A percentile compares a stretch with the other conserved stretches of the same genome.
These are phyloP conservation scores for Slavum lentiscoides DNA, from an alignment of 2,888 invertebrate genomes.

Conservation along the genomic window DNA sequence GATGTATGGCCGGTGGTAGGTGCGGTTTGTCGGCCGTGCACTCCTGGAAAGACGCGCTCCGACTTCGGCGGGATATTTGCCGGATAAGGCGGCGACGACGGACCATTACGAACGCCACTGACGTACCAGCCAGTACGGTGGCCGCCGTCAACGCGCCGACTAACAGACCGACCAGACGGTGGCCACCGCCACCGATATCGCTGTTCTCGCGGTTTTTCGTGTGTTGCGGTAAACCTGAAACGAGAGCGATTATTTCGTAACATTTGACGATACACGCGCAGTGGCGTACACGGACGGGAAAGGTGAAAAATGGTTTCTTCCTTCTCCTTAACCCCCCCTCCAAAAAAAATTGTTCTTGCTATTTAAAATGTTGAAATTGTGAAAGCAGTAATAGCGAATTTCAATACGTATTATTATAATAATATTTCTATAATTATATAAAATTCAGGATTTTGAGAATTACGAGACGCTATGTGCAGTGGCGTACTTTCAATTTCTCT, in stretches of 20 bases:
- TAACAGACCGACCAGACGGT: slow-evolving; percentile 65
- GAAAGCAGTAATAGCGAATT: no score
- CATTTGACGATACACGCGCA: no score
- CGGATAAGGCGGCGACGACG: slow-evolving; percentile 65
- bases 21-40: slow-evolving; percentile 46
- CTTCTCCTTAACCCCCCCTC: no score
- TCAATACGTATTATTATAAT: no score
- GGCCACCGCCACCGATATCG: background rate
- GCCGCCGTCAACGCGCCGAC: slow-evolving; percentile 74
- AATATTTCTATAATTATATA: no score
- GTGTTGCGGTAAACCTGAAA: slow-evolving; percentile 40
- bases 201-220: slow-evolving; percentile 16
- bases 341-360: no score
- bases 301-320: no score
- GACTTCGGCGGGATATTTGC: slow-evolving; percentile 58
- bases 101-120: slow-evolving; percentile 72
- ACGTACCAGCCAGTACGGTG: slow-evolving; percentile 71
- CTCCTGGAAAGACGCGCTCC: slow-evolving; percentile 50
- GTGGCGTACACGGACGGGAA: no score
- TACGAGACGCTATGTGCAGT: no score
- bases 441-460: no score
- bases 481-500: no score
- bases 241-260: background rate
- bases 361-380: no score
- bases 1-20: slow-evolving; percentile 44